phyloP scores from a whole-genome alignment of 2,113 vertebrate genomes.

The Neogobius melanostomus region DNA sequence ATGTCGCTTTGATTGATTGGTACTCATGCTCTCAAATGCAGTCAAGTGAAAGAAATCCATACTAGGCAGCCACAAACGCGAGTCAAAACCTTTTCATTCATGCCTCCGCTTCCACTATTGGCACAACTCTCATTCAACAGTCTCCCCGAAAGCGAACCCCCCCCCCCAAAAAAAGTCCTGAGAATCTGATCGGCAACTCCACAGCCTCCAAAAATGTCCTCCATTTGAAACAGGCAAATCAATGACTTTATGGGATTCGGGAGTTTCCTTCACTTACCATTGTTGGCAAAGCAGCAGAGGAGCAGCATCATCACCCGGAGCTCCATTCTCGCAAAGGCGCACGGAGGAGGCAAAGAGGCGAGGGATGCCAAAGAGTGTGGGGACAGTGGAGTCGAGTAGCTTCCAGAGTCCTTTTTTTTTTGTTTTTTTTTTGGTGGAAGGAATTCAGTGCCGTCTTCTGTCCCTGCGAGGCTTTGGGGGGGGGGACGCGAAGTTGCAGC shows the following conservation, averaged over 20 bases:
- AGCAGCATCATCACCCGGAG: conserved; percentile 31
- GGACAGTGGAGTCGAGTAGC: conserved; percentile 11
- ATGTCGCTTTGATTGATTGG: too few relatives aligned
- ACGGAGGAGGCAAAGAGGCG: conserved; percentile 5
- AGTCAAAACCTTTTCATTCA: not conserved
- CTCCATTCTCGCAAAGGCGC: conserved; percentile 30
- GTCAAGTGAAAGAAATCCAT: not conserved
- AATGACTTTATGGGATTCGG: not conserved
- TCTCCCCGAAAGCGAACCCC: not conserved
- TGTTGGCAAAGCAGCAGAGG: conserved; percentile 29
- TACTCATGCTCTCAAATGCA: too few relatives aligned
- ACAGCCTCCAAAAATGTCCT: not conserved
- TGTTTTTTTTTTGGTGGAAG: too few relatives aligned
- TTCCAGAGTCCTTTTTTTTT: conserved; percentile 1
- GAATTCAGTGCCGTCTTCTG: too few relatives aligned
- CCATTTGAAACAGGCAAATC: not conserved
- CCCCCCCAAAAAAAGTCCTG: too few relatives aligned
- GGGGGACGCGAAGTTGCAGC: not conserved
- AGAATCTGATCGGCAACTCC: not conserved
- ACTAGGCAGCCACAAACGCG: not conserved
- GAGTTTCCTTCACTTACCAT: conserved; percentile 33
- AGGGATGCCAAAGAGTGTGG: conserved; percentile 4
- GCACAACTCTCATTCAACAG: conserved; percentile 5
- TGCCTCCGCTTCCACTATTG: not conserved
- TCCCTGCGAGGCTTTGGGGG: too few relatives aligned